Percentiles rank a stretch among this genome's conserved stretches.
Evolutionary conservation across 2,113 vertebrate species (phyloP).

Genomic region (Entomyzon cyanotis): DNA sequence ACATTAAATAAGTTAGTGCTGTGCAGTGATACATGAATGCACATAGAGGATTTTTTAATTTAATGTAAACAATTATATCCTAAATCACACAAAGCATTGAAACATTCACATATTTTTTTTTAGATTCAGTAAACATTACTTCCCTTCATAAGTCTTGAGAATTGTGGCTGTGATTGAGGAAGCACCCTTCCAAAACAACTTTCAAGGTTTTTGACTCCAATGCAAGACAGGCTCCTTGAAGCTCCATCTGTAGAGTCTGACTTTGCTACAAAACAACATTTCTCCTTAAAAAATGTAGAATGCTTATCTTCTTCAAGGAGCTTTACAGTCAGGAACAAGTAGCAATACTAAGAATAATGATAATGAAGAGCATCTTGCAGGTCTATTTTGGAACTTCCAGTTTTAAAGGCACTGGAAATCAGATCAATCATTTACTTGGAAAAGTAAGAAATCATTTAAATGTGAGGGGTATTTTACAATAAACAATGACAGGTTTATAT

Average conservation of each 20-base stretch:
- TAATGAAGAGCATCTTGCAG: neutral
- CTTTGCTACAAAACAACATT: neutral
- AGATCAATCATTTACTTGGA: neutral
- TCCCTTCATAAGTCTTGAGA: neutral
- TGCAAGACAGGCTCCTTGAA: neutral
- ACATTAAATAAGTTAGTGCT: neutral
- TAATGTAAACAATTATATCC: neutral
- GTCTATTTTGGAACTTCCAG: neutral
- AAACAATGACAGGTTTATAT: accelerated
- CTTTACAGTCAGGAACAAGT: neutral
- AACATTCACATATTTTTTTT: neutral
- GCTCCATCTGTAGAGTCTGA: neutral
- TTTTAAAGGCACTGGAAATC: neutral
- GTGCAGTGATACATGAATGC: neutral
- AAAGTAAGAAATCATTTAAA: neutral
- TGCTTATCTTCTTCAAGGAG: neutral
- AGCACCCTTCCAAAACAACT: neutral
- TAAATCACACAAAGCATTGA: neutral
- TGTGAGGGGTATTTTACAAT: neutral
- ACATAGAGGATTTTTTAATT: neutral
- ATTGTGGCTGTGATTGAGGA: neutral
- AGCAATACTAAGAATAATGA: neutral
- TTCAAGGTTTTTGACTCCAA: neutral
- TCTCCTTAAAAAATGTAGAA: neutral
- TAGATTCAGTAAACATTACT: neutral